Base-by-base conservation (phyloP, 2,113 vertebrate species). In the Engraulis encrasicolus region DNA sequence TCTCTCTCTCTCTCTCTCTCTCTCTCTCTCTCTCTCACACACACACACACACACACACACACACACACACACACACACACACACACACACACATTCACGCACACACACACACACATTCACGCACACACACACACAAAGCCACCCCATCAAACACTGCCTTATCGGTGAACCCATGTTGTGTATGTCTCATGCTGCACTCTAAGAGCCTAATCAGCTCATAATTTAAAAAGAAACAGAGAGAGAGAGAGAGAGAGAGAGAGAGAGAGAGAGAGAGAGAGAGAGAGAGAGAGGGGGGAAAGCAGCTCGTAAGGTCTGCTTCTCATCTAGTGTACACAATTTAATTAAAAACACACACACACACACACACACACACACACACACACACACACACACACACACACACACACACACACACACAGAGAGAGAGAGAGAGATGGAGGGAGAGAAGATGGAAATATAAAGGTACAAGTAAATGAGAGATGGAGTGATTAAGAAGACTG, bases 151-250 rank as follows among this genome's bases (percentile, higher is more conserved):
- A 66, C 58, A 31, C 58, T 66, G 58, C 58, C 58, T 66, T 66
- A 66, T 66, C 58, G 58, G 58, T 66, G 58, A 66, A 66, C 58
- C 23, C 58, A 23, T 31, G 58, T 66, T 66, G 58, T 66, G 58
- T 66, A 66, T 66, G n/a, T 66, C 58, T 27, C n/a, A 66, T n/a
- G 58, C 58, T 66, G 58, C 58, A 31, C 58, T 66, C 58, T 66
- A 66, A 66, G n/a, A 66, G 58, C 58, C 58, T 27, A 66, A 66
- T 66, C 58, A 66, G 58, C 58, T 66, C 58, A 27, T 11, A 31
- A 31, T 66, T 66, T 66, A 66, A 66, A 66, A n/a, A 66, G 58
- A 66, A 66, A 66, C 58, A 31, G 9, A 31, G 6, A 23, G 2
- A 31, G 19, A 58, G 19, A 58, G 6, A 58, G 20, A 58, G 20